Evolutionary conservation across 2,113 vertebrate genomes (phyloP).

Genomic region (Pterocles orientalis): DNA sequence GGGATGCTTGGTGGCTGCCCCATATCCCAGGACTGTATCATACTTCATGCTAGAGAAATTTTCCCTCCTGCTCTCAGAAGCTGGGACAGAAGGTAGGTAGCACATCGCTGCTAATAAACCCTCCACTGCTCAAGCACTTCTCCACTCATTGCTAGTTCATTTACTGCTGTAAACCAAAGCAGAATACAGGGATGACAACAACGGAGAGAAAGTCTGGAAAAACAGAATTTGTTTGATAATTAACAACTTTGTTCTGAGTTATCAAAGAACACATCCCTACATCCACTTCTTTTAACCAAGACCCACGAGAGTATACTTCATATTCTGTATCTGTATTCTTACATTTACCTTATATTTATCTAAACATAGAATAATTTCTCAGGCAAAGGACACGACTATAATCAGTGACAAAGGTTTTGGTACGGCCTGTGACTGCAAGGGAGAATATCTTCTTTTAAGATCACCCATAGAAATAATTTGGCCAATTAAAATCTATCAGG

Average conservation of each 20-base stretch:
- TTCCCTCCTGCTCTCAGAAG: neutral
- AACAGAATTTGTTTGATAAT: too few relatives aligned
- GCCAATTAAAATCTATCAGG: neutral
- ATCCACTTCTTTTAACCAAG: neutral
- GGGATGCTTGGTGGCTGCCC: neutral
- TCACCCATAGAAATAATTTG: neutral
- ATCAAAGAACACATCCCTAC: rapidly evolving
- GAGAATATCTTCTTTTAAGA: neutral
- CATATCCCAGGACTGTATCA: neutral
- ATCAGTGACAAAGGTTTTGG: neutral
- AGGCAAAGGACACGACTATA: neutral
- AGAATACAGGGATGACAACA: neutral
- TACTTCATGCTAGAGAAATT: neutral
- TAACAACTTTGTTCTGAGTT: neutral
- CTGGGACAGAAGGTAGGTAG: neutral
- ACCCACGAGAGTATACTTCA: neutral
- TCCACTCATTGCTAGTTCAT: neutral
- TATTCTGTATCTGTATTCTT: neutral
- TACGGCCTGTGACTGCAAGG: neutral
- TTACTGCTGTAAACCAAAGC: neutral
- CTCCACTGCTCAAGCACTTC: neutral
- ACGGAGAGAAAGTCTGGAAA: neutral
- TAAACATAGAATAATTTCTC: neutral
- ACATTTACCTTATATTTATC: neutral
- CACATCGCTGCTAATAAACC: neutral